A percentile compares a stretch with the other conserved stretches of the same genome.
These are phyloP conservation scores for Drosophila orosa DNA, from an alignment of 1,140 invertebrate genomes.

Conservation along the genomic window DNA sequence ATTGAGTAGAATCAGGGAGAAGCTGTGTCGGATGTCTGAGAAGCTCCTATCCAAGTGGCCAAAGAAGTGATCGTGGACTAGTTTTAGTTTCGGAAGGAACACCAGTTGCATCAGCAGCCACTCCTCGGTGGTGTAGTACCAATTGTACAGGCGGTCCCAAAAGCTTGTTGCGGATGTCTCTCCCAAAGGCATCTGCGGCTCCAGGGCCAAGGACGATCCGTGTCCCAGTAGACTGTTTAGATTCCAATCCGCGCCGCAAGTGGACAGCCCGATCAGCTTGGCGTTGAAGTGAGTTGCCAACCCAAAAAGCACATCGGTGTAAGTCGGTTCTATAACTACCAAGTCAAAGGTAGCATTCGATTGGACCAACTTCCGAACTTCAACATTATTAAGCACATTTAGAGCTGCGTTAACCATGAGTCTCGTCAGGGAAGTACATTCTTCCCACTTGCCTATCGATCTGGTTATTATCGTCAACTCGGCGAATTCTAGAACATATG, in stretches of 20 bases:
- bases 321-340: constrained; percentile 45
- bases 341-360: constrained; percentile 51
- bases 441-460: constrained; percentile 8
- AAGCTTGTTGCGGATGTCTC: neutral
- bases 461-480: neutral
- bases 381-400: constrained; percentile 35
- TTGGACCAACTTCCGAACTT: constrained; percentile 38
- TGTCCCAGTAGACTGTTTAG: constrained; percentile 43
- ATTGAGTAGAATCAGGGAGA: constrained; percentile 64
- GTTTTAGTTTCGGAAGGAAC: constrained; percentile 25
- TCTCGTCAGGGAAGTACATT: constrained; percentile 12
- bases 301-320: constrained; percentile 47
- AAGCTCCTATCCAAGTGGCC: constrained; percentile 49
- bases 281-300: constrained; percentile 62
- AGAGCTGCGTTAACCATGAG: constrained; percentile 24
- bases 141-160: constrained; percentile 51
- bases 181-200: constrained; percentile 15
- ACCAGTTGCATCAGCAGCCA: constrained; percentile 56
- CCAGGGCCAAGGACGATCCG: constrained; percentile 10
- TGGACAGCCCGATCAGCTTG: constrained; percentile 45
- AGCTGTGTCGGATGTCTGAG: constrained; percentile 42
- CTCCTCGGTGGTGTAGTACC: constrained; percentile 53
- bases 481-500: neutral
- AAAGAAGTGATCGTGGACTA: constrained; percentile 58
- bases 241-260: constrained; percentile 60